These are phyloP conservation scores for Notiomystis cincta DNA, from an alignment of 2,113 vertebrate species.

Conservation along the genomic window DNA sequence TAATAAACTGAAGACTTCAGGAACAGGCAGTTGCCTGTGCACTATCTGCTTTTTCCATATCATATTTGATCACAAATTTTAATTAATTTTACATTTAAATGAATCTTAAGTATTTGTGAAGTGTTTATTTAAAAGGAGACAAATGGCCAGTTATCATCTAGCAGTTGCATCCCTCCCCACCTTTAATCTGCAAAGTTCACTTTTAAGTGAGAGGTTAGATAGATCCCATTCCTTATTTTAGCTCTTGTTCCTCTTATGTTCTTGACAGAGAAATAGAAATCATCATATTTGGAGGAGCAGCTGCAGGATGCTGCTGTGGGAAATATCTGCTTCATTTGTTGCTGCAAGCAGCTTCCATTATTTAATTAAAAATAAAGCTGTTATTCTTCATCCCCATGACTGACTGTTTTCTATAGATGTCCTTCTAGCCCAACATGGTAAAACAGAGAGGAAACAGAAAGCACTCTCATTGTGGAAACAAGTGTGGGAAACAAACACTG, in stretches of 20 bases:
- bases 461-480: not conserved
- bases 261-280: not conserved
- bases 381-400: not conserved
- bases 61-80: not conserved
- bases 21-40: not conserved
- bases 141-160: not conserved
- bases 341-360: constrained; percentile 38
- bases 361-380: constrained; percentile 30
- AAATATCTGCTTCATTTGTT: constrained; percentile 30
- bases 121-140: not conserved
- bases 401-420: not conserved
- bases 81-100: not conserved
- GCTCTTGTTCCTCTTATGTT: not conserved
- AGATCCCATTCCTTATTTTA: not conserved
- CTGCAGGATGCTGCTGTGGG: not conserved
- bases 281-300: not conserved
- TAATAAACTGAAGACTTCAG: not conserved
- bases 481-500: not conserved
- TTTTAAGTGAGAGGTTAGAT: not conserved
- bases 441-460: not conserved
- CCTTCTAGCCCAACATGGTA: not conserved
- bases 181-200: not conserved
- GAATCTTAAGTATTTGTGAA: not conserved
- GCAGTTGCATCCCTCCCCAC: not conserved
- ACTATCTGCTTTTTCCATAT: not conserved